phyloP scores from a whole-genome alignment of 1,140 invertebrate species.

The Aphaenogaster ashmeadi region DNA sequence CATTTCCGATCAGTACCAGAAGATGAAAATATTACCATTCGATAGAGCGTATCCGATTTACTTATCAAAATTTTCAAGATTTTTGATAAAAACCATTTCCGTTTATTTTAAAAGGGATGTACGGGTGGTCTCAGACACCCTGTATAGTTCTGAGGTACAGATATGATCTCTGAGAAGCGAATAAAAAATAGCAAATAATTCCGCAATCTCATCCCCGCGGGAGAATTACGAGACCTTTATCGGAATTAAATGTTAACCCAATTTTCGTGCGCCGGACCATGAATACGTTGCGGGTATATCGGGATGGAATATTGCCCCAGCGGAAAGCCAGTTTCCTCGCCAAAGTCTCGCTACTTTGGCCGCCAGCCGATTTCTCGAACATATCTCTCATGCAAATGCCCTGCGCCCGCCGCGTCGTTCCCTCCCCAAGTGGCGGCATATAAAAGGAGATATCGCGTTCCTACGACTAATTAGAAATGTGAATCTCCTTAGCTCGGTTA shows the following conservation, averaged over 20 bases:
- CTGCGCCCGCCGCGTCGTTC: neutral
- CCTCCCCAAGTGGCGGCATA: conserved; percentile 29
- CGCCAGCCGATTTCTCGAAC: conserved; percentile 55
- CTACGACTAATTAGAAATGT: conserved; percentile 63
- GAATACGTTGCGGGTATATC: conserved; percentile 38
- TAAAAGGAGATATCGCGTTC: conserved; percentile 62
- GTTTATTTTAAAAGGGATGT: too few relatives aligned
- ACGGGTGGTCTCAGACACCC: too few relatives aligned
- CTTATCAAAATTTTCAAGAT: too few relatives aligned
- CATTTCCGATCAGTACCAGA: too few relatives aligned
- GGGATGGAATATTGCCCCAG: conserved; percentile 31
- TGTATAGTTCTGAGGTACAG: neutral
- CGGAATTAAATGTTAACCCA: conserved; percentile 53
- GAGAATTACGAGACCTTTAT: conserved; percentile 46
- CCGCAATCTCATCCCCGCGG: neutral
- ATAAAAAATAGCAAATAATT: conserved; percentile 6
- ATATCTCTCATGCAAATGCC: conserved; percentile 58
- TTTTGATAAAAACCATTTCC: too few relatives aligned
- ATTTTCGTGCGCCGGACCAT: conserved; percentile 33
- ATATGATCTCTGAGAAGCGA: neutral
- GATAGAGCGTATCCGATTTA: too few relatives aligned
- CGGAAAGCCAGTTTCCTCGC: conserved; percentile 15
- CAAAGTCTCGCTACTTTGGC: conserved; percentile 58
- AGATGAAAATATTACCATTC: too few relatives aligned
- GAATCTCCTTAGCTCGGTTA: conserved; percentile 62